Evolutionary conservation across 2,113 vertebrate species (phyloP).

Genomic region (Oxyruncus cristatus): DNA sequence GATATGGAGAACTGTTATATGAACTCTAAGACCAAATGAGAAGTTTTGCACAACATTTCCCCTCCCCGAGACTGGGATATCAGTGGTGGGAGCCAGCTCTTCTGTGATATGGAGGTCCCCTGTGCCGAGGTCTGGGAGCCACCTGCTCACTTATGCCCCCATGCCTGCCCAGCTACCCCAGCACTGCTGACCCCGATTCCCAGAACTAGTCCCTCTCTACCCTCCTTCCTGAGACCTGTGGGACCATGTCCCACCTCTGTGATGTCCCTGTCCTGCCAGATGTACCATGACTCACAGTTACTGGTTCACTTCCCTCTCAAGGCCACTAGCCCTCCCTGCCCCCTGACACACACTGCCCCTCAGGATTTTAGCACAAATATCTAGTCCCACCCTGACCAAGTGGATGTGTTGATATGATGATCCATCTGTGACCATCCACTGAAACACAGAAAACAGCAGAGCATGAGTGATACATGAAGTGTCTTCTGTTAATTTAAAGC

Average conservation of each 20-base stretch:
- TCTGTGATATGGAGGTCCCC: fast-evolving
- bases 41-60: neutral
- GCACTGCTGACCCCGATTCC: neutral
- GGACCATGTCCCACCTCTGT: fast-evolving
- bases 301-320: neutral
- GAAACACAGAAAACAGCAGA: neutral
- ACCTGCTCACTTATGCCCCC: fast-evolving
- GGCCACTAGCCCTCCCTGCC: neutral
- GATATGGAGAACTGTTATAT: fast-evolving
- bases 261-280: neutral
- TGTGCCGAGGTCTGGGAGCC: neutral
- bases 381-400: fast-evolving
- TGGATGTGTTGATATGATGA: too few relatives aligned
- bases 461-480: neutral
- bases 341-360: neutral
- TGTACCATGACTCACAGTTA: fast-evolving
- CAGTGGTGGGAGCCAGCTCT: neutral
- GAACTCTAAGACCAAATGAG: neutral
- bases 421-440: neutral
- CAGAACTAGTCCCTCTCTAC: fast-evolving
- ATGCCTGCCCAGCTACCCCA: fast-evolving
- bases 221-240: neutral
- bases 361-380: neutral
- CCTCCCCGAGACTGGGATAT: fast-evolving
- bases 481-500: neutral